A percentile compares a stretch with the other conserved stretches of the same genome.
These are phyloP conservation scores for Hyperoplus immaculatus DNA, from an alignment of 2,797 vertebrate genomes.

Conservation along the genomic window DNA sequence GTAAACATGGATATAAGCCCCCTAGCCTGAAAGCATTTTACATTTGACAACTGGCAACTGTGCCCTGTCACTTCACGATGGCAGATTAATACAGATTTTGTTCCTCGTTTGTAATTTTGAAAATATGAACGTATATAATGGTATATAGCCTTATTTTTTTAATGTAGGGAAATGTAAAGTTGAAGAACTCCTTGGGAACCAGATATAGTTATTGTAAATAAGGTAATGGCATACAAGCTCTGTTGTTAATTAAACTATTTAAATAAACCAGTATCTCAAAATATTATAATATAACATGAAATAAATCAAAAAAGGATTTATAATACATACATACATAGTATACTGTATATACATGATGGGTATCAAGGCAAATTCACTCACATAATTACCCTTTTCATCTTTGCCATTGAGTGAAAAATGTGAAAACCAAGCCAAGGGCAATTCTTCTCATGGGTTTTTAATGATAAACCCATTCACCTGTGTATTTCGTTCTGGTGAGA, in stretches of 20 bases:
- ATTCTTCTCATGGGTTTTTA: conserved; percentile 43
- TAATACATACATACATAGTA: too few relatives aligned
- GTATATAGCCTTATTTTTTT: not conserved
- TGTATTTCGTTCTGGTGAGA: conserved; percentile 27
- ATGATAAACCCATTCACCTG: conserved; percentile 27
- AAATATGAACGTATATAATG: not conserved
- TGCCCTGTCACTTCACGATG: not conserved
- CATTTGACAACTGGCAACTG: not conserved
- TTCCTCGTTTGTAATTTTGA: not conserved
- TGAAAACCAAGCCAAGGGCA: conserved; percentile 41
- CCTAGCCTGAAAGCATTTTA: too few relatives aligned
- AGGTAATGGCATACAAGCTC: too few relatives aligned
- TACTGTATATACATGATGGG: not conserved
- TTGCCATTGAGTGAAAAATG: conserved; percentile 1
- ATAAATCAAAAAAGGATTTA: too few relatives aligned
- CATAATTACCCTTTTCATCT: conserved; percentile 9
- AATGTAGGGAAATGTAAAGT: not conserved
- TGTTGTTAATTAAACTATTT: not conserved
- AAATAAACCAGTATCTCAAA: too few relatives aligned
- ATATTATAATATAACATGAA: not conserved
- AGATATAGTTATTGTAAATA: not conserved
- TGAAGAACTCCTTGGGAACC: not conserved
- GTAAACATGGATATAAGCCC: too few relatives aligned
- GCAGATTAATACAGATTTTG: not conserved
- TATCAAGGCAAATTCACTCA: conserved; percentile 25